Percentiles rank a stretch among this genome's conserved stretches.
These are phyloP conservation scores for Hylaeus volcanicus DNA, from an alignment of 1,140 invertebrate genomes.

Conservation along the genomic window DNA sequence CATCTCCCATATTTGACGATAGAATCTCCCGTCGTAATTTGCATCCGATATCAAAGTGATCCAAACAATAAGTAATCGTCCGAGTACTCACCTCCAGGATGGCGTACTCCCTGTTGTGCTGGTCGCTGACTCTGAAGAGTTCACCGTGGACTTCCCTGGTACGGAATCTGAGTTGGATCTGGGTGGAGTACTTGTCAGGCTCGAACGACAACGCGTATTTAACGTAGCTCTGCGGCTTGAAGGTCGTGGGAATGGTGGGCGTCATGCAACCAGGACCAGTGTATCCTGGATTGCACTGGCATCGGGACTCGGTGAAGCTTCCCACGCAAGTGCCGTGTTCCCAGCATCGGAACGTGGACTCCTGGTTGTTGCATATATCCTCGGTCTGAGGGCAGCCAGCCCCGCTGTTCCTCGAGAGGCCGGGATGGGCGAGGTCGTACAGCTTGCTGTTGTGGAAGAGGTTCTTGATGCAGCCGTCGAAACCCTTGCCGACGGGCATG, in stretches of 20 bases:
- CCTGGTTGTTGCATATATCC: constrained; percentile 90
- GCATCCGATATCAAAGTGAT: no score
- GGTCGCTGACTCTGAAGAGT: constrained; percentile 94
- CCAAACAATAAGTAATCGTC: not conserved
- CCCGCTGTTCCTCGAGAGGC: constrained; percentile 90
- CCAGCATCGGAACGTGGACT: constrained; percentile 91
- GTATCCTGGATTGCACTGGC: constrained; percentile 95
- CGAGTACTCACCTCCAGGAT: constrained; percentile 89
- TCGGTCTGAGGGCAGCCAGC: constrained; percentile 95
- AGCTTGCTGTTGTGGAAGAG: constrained; percentile 97
- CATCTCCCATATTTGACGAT: not conserved
- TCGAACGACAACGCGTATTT: constrained; percentile 97
- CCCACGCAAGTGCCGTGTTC: constrained; percentile 97
- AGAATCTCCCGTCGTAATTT: not conserved
- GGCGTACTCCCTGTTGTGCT: constrained; percentile 96
- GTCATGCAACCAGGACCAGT: constrained; percentile 92
- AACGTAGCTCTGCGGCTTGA: constrained; percentile 95
- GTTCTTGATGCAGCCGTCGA: constrained; percentile 97
- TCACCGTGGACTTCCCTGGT: constrained; percentile 96
- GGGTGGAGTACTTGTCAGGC: constrained; percentile 94
- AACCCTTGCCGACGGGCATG: constrained; percentile 92
- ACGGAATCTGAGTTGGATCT: constrained; percentile 94
- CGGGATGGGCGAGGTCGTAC: constrained; percentile 94
- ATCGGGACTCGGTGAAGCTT: constrained; percentile 91
- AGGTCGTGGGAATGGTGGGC: constrained; percentile 92